A percentile compares a stretch with the other conserved stretches of the same genome.
These are phyloP conservation scores for Macropus fuliginosus DNA, from an alignment of 2,797 vertebrate genomes.

Conservation along the genomic window DNA sequence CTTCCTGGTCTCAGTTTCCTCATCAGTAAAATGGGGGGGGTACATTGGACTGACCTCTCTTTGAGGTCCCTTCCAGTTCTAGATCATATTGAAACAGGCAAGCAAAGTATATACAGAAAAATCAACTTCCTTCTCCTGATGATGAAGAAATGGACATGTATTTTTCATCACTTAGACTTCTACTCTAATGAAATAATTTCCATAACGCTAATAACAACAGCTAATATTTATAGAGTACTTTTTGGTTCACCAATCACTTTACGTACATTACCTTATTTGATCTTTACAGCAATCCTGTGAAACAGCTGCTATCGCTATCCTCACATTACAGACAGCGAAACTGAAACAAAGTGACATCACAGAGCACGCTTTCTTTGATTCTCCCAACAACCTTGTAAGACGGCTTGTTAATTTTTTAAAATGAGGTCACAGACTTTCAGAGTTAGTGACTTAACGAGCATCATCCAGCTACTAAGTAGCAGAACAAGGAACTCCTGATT, in stretches of 20 bases:
- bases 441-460: background rate
- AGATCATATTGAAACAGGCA: background rate
- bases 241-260: background rate
- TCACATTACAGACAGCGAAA: background rate
- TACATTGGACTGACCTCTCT: background rate
- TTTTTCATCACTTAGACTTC: background rate
- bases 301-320: background rate
- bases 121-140: background rate
- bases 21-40: background rate
- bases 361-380: background rate
- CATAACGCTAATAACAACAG: background rate
- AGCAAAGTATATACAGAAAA: background rate
- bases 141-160: background rate
- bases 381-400: background rate
- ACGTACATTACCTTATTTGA: background rate
- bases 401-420: background rate
- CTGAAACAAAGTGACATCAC: background rate
- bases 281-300: background rate
- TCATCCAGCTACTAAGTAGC: background rate
- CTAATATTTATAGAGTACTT: background rate
- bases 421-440: background rate
- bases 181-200: background rate
- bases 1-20: background rate
- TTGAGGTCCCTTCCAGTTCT: background rate
- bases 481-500: background rate